These are phyloP conservation scores for Enhydra lutris DNA, from an alignment of 2,113 vertebrate genomes.

Conservation along the genomic window DNA sequence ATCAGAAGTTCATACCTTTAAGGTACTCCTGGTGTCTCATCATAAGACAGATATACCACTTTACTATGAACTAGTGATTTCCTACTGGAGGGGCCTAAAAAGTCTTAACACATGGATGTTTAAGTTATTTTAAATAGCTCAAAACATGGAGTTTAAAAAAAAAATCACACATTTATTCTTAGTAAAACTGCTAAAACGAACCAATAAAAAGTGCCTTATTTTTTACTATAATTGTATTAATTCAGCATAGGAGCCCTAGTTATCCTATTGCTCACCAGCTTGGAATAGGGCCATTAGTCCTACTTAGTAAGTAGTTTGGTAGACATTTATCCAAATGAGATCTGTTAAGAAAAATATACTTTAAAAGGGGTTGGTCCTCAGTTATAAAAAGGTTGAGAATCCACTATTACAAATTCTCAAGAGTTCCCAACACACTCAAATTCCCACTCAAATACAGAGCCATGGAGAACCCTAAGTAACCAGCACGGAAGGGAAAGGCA, in stretches of 20 bases:
- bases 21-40: background rate
- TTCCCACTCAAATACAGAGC: background rate
- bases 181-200: background rate
- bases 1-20: background rate
- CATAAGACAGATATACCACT: background rate
- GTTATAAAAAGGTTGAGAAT: constrained; percentile 16
- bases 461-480: background rate
- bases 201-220: background rate
- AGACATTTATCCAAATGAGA: background rate
- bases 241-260: background rate
- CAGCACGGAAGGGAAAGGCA: background rate
- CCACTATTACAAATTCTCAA: background rate
- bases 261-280: background rate
- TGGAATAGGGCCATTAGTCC: background rate
- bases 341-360: background rate
- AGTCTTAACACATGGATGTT: background rate
- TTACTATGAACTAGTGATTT: background rate
- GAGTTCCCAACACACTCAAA: background rate
- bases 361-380: background rate
- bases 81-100: background rate
- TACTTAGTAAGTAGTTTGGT: background rate
- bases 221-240: background rate
- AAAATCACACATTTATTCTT: background rate
- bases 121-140: constrained; percentile 25
- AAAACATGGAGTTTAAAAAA: background rate